Evolutionary conservation across 1,140 invertebrate species (phyloP), one percentile per base, ranked within the genome.

Genomic region (Drosophila yakuba): DNA sequence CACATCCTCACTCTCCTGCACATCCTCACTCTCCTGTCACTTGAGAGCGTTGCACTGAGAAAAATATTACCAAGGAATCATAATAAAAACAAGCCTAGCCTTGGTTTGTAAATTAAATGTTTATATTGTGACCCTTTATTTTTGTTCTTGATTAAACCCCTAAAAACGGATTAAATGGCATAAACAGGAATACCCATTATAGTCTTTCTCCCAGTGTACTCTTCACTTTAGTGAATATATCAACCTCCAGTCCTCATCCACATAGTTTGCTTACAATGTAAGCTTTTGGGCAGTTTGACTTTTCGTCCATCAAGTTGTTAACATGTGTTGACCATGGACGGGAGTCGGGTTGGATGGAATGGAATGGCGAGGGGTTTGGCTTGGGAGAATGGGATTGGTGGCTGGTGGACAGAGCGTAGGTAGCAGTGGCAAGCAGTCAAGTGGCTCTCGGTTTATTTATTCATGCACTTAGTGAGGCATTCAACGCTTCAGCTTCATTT

Each of bases 401-500:
- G 25, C 32, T 5, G 58, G 17, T 11, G 6, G 44, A 15, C 39
- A 14, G 50, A 41, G 63, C 61, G 64, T 66, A 43, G 60, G 45
- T 52, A 55, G 62, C 38, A 58, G 69, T 60, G 17, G 17, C 17
- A 17, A 17, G 60, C 52, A 66, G 71, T 83, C 76, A 84, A 84
- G 80, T 83, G 80, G 78, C 63, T 86, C 76, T 89, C 50, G 67
- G 76, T 78, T 88, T 88, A 88, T 88, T 88, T 88, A 88, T 88
- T 88, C 84, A 88, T 88, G 84, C 77, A 88, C 84, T 88, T 89
- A 84, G 80, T 89, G 84, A 83, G 75, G 83, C 80, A 88, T 89
- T 88, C 83, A 88, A 78, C 79, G 79, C 79, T 77, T 74, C 63
- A 52, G 75, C 77, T 73, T 67, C 78, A 69, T 80, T 78, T 72